Conservation (phyloP, 92 coral and sea anemone species). For the Pocillopora meandrina region DNA sequence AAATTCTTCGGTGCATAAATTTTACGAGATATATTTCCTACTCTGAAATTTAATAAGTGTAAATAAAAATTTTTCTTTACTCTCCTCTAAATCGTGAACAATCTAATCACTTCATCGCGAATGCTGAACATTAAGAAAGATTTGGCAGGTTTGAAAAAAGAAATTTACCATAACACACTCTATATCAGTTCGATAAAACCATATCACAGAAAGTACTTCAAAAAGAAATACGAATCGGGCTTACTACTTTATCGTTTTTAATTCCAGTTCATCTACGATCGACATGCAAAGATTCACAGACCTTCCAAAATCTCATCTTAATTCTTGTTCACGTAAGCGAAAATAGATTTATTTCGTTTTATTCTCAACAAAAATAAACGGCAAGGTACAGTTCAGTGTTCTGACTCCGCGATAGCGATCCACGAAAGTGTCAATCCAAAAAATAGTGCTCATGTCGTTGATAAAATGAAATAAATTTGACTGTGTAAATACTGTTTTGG, state of each 20-base stretch:
- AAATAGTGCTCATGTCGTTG: constrained; percentile 16
- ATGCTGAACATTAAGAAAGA: constrained; percentile 15
- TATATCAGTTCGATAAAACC: constrained; percentile 29
- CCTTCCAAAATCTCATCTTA: not conserved
- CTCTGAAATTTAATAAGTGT: not conserved
- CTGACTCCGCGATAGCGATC: constrained; percentile 6
- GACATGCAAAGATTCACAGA: not conserved
- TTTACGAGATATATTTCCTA: not conserved
- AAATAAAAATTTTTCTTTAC: constrained; percentile 9
- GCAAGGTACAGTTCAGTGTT: not conserved
- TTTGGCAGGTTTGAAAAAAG: constrained; percentile 35
- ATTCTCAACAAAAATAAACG: not conserved
- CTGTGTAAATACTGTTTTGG: constrained; percentile 25
- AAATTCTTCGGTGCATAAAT: no score
- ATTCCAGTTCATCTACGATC: not conserved
- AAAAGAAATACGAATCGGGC: not conserved
- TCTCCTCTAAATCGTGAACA: constrained; percentile 23
- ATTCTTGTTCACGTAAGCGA: not conserved
- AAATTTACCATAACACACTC: not conserved
- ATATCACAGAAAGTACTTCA: constrained; percentile 23
- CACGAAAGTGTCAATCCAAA: constrained; percentile 11
- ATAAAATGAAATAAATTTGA: constrained; percentile 20
- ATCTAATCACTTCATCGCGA: constrained; percentile 43
- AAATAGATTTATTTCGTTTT: not conserved
- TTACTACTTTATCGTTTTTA: not conserved